These are phyloP conservation scores for Chondrosia reniformis DNA, from an alignment of 37 sponge, comb jelly and placozoan species.

Conservation along the genomic window DNA sequence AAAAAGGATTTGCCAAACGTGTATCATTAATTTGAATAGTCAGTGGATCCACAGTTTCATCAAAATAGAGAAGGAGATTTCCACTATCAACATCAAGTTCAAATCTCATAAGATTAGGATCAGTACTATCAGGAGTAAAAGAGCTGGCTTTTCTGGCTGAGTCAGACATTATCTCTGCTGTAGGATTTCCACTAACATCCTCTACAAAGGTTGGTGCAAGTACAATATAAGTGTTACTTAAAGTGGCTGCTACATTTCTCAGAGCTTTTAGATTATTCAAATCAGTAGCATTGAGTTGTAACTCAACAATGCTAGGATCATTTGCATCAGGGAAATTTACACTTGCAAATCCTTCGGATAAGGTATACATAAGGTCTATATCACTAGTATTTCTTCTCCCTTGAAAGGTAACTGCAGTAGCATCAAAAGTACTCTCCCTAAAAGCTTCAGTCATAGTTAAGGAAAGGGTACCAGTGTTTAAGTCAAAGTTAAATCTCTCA, in stretches of 20 bases:
- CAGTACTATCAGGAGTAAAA: conserved; percentile 49
- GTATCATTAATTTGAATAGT: conserved; percentile 29
- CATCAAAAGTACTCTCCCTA: conserved; percentile 19
- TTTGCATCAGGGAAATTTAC: background rate
- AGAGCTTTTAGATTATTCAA: conserved; percentile 65
- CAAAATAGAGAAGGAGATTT: conserved; percentile 61
- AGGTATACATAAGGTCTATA: conserved; percentile 41
- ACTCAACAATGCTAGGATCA: conserved; percentile 14
- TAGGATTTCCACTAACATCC: conserved; percentile 54
- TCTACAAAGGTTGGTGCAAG: conserved; percentile 28
- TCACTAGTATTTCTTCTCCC: conserved; percentile 38
- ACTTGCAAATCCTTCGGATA: conserved; percentile 16
- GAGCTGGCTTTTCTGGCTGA: conserved; percentile 22
- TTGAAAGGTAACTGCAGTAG: conserved; percentile 58
- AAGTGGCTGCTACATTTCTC: conserved; percentile 39
- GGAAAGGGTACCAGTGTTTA: conserved; percentile 56
- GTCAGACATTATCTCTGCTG: conserved; percentile 10
- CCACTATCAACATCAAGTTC: conserved; percentile 66
- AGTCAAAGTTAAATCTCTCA: conserved; percentile 52
- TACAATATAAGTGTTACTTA: conserved; percentile 57
- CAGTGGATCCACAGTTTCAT: conserved; percentile 64
- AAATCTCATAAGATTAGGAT: conserved; percentile 52
- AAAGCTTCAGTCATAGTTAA: conserved; percentile 64
- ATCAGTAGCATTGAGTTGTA: conserved; percentile 45
- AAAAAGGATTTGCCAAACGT: conserved; percentile 9